These are phyloP conservation scores for Coleophora flavipennella DNA, from an alignment of 2,888 invertebrate genomes.

Conservation along the genomic window DNA sequence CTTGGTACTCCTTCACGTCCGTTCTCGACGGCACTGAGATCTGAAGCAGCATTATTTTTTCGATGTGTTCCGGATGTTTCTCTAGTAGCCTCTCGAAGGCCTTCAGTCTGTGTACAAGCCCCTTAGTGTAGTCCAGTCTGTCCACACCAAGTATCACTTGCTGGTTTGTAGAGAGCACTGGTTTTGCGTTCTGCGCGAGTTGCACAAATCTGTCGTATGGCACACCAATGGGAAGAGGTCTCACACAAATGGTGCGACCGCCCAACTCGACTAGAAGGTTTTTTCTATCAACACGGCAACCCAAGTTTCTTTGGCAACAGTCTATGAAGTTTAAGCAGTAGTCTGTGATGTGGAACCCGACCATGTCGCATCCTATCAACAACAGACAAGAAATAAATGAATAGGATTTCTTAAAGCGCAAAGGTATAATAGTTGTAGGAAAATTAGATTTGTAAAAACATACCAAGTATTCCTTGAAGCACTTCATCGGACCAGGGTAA, in stretches of 20 bases:
- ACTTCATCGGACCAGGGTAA: constrained; percentile 96
- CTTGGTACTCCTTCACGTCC: constrained; percentile 91
- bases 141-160: constrained; percentile 91
- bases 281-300: constrained; percentile 90
- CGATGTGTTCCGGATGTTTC: constrained; percentile 88
- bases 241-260: constrained; percentile 86
- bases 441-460: constrained; percentile 18
- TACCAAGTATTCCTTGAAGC: constrained; percentile 89
- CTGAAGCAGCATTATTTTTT: constrained; percentile 86
- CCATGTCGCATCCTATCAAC: constrained; percentile 86
- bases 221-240: constrained; percentile 91
- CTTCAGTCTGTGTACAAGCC: constrained; percentile 84
- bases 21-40: constrained; percentile 91
- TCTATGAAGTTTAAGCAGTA: constrained; percentile 94
- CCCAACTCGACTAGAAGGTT: constrained; percentile 90
- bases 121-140: constrained; percentile 92
- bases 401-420: neutral
- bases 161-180: constrained; percentile 80
- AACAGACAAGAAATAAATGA: constrained; percentile 2
- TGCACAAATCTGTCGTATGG: constrained; percentile 90
- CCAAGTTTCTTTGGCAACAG: constrained; percentile 89
- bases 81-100: constrained; percentile 87
- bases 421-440: neutral
- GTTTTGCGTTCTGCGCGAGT: constrained; percentile 79
- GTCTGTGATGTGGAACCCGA: constrained; percentile 92